Conservation (phyloP, 2,888 invertebrate species). For the Micropterix aruncella region DNA sequence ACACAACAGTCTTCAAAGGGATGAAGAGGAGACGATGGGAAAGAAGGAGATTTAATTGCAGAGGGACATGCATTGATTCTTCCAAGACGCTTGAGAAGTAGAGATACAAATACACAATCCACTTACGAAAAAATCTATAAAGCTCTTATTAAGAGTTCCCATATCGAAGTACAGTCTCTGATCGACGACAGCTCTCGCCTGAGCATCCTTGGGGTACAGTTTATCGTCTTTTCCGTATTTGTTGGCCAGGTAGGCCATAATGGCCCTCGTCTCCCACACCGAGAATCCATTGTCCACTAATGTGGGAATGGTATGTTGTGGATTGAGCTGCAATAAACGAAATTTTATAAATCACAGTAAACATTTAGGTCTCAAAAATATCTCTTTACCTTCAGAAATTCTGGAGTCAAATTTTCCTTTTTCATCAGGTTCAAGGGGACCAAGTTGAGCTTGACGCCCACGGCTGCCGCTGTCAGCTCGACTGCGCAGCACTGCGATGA, state of each 20-base stretch:
- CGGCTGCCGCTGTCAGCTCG: slow-evolving; percentile 31
- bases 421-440: slow-evolving; percentile 28
- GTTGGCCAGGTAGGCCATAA: background rate
- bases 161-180: background rate
- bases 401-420: slow-evolving; percentile 36
- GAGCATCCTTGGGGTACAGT: background rate
- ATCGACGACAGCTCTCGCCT: background rate
- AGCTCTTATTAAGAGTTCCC: background rate
- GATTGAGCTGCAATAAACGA: slow-evolving; percentile 45
- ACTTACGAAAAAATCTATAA: background rate
- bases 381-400: slow-evolving; percentile 32
- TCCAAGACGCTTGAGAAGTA: no score
- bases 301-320: slow-evolving; percentile 59
- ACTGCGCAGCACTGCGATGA: slow-evolving; percentile 38
- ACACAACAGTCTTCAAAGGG: no score
- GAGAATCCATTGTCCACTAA: slow-evolving; percentile 55
- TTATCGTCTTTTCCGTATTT: background rate
- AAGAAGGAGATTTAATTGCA: no score
- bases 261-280: slow-evolving; percentile 42
- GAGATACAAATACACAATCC: no score
- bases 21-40: no score
- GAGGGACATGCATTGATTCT: no score
- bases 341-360: no score
- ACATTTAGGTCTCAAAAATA: no score
- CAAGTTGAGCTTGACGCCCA: slow-evolving; percentile 37